These are phyloP conservation scores for Adela reaumurella DNA, from an alignment of 2,888 invertebrate species.

Conservation along the genomic window DNA sequence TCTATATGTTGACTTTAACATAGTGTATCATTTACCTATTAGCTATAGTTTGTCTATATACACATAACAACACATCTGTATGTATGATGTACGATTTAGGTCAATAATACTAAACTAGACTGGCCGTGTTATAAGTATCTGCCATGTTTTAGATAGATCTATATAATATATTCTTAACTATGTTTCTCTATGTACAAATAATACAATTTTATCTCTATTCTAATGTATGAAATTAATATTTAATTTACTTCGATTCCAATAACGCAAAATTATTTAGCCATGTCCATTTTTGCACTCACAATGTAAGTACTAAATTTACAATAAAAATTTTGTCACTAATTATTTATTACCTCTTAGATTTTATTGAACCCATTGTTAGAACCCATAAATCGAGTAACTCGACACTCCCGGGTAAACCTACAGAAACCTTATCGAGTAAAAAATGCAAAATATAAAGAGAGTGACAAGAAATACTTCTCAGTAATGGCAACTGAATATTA, in stretches of 20 bases:
- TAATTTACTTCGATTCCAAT: conserved; percentile 56
- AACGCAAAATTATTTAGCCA: conserved; percentile 60
- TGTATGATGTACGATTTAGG: conserved; percentile 33
- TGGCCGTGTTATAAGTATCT: conserved; percentile 68
- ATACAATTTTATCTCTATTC: conserved; percentile 56
- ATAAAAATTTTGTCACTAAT: conserved; percentile 46
- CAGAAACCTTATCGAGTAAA: conserved; percentile 43
- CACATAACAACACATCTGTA: background rate
- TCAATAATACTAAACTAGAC: conserved; percentile 68
- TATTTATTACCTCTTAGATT: conserved; percentile 31
- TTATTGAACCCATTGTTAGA: conserved; percentile 44
- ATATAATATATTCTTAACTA: conserved; percentile 59
- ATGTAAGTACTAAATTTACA: conserved; percentile 29
- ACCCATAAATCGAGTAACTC: conserved; percentile 53
- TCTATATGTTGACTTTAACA: conserved; percentile 3
- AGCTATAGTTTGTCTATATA: background rate
- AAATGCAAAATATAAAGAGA: conserved; percentile 56
- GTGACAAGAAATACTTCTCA: conserved; percentile 52
- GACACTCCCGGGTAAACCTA: conserved; percentile 46
- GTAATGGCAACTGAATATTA: conserved; percentile 55
- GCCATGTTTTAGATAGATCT: conserved; percentile 60
- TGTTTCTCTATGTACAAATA: conserved; percentile 59
- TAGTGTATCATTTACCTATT: conserved; percentile 7
- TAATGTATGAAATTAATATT: conserved; percentile 55
- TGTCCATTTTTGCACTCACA: conserved; percentile 55